Evolutionary conservation across 2,113 vertebrate species (phyloP), one percentile per base, ranked within the genome.

Genomic region (Leptocoma aspasia): DNA sequence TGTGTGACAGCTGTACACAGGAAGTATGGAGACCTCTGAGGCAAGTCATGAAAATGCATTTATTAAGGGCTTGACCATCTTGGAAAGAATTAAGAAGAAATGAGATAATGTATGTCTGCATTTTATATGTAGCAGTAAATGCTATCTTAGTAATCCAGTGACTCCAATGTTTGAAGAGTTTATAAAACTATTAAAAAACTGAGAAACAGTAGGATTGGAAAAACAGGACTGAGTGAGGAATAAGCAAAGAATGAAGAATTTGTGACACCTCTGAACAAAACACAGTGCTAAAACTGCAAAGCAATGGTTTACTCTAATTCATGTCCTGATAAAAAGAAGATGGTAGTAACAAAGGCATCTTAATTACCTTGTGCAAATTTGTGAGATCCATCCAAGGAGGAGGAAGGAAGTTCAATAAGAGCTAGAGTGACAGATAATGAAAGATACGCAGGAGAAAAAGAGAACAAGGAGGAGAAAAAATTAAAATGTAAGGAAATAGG

Each of bases 301-400:
- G 71, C 37, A 41, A 1, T 59, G 41, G 27, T 30, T 7, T 89
- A 39, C 31, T 69, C 28, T 65, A 70, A 13, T 39, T 90, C 8
- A 27, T 33, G 20, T 42, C 33, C 31, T 66, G 28, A 89, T 39
- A 71, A 78, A 86, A 1, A 83, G 61, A 33, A 68, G 44, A 49
- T 31, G 26, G 31, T 27, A 37, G 23, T 42, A 69, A 80, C 76
- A 63, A 77, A 91, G 52, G 90, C 47, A 42, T 33, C 56, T 79
- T 53, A 82, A 79, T 97, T 99, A 99, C 98, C 98, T 98, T 92
- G 84, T 41, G 94, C 33, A 90, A 92, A 65, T 95, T 93, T 98
- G 88, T 97, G 97, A 96, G 98, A 98, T 97, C 96, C 98, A 75
- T 97, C 90, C 73, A 97, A 98, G 91, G 98, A 97, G 76, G 98